These are phyloP conservation scores for Orius insidiosus DNA, from an alignment of 1,140 invertebrate species.

Conservation along the genomic window DNA sequence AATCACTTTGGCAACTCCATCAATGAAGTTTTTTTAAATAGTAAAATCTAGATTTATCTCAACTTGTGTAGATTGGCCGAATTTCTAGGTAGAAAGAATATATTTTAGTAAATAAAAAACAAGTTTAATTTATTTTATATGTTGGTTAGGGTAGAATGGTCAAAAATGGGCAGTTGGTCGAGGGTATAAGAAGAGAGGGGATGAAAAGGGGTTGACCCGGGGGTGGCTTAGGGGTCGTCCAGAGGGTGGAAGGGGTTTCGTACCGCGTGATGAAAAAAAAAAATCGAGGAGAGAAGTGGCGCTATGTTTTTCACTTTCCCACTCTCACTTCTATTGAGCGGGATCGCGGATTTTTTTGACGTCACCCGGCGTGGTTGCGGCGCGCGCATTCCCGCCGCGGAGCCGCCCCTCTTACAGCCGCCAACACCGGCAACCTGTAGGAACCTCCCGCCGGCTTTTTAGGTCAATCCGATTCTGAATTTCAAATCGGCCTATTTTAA, in stretches of 20 bases:
- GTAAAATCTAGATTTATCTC: no score
- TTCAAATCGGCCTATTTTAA: no score
- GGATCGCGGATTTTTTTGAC: slow-evolving; percentile 2
- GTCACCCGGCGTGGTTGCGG: background rate
- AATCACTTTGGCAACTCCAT: no score
- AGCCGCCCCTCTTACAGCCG: background rate
- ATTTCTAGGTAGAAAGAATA: no score
- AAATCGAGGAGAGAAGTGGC: background rate
- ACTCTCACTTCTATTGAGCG: slow-evolving; percentile 14
- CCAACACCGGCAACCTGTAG: background rate
- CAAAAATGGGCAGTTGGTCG: background rate
- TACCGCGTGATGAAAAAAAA: background rate
- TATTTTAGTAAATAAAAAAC: no score
- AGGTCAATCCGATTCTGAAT: background rate
- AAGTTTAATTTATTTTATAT: no score
- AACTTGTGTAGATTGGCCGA: no score
- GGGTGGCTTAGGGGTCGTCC: background rate
- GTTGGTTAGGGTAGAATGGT: no score
- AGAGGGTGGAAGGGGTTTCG: background rate
- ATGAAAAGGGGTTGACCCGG: no score
- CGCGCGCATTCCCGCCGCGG: background rate
- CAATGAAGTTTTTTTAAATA: no score
- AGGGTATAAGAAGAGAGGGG: background rate
- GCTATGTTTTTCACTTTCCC: slow-evolving; percentile 3
- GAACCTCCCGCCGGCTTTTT: background rate